Percentiles rank a stretch among this genome's conserved stretches.
Conservation (phyloP, 2,113 vertebrate genomes). For the Gopherus flavomarginatus region DNA sequence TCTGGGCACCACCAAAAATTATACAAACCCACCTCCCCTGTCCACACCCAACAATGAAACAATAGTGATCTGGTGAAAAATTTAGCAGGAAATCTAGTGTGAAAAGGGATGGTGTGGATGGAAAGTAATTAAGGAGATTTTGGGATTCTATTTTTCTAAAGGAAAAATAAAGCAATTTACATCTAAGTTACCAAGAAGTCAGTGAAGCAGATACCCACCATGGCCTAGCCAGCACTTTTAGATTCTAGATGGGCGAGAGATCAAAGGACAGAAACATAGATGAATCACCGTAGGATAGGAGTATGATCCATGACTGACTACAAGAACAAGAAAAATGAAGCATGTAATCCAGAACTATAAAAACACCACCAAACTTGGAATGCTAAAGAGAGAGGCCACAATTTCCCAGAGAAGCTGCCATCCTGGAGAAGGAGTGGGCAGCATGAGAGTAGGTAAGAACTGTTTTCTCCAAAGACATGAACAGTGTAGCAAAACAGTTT, state of each 20-base stretch:
- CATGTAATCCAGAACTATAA: background rate
- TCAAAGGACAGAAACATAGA: slow-evolving; percentile 7
- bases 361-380: slow-evolving; percentile 21
- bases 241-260: slow-evolving; percentile 18
- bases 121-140: slow-evolving; percentile 42
- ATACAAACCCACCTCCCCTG: background rate
- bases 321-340: slow-evolving; percentile 36
- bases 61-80: slow-evolving; percentile 7
- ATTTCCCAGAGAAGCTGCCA: background rate
- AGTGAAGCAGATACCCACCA: slow-evolving; percentile 16
- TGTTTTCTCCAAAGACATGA: background rate
- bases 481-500: background rate
- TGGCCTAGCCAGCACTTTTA: slow-evolving; percentile 41
- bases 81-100: slow-evolving; percentile 12
- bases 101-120: background rate
- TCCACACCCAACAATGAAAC: background rate
- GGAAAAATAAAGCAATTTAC: slow-evolving; percentile 14
- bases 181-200: background rate
- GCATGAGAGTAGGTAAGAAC: background rate
- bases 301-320: slow-evolving; percentile 38
- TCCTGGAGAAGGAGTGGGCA: background rate
- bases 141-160: slow-evolving; percentile 35
- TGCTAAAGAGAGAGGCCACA: background rate
- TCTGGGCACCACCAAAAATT: background rate
- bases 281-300: background rate